Percentiles rank a stretch among this genome's conserved stretches.
These are phyloP conservation scores for Heteromyza rotundicornis DNA, from an alignment of 2,888 invertebrate genomes.

Conservation along the genomic window DNA sequence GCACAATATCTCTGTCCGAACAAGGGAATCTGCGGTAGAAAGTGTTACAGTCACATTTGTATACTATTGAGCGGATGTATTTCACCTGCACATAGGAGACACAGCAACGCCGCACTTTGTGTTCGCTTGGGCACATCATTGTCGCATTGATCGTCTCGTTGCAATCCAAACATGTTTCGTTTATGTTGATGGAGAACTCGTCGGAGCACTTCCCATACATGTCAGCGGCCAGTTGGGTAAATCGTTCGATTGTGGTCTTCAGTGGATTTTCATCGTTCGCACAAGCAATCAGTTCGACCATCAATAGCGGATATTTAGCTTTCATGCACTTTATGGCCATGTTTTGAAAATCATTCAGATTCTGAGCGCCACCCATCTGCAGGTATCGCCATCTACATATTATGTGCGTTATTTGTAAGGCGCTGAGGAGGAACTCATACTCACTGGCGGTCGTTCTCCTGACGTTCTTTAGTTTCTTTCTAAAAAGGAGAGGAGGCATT, in stretches of 20 bases:
- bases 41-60: too few relatives aligned
- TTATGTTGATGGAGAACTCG: too few relatives aligned
- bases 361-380: not conserved
- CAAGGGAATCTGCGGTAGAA: conserved; percentile 36
- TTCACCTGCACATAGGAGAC: conserved; percentile 51
- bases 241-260: conserved; percentile 23
- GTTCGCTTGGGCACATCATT: conserved; percentile 35
- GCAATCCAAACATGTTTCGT: conserved; percentile 42
- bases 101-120: conserved; percentile 43
- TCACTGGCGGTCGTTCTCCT: conserved; percentile 16
- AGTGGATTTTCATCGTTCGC: conserved; percentile 28
- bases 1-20: conserved; percentile 46
- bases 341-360: conserved; percentile 43
- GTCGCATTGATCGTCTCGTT: conserved; percentile 25
- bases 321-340: conserved; percentile 38
- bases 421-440: conserved; percentile 33
- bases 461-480: not conserved
- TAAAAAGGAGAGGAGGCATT: too few relatives aligned
- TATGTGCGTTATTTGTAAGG: conserved; percentile 41
- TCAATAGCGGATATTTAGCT: conserved; percentile 24
- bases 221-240: conserved; percentile 6
- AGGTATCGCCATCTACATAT: conserved; percentile 42
- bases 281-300: conserved; percentile 13
- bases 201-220: too few relatives aligned
- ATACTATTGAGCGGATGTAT: too few relatives aligned